These are phyloP conservation scores for Villa cingulata DNA, from an alignment of 2,888 invertebrate species.

Conservation along the genomic window DNA sequence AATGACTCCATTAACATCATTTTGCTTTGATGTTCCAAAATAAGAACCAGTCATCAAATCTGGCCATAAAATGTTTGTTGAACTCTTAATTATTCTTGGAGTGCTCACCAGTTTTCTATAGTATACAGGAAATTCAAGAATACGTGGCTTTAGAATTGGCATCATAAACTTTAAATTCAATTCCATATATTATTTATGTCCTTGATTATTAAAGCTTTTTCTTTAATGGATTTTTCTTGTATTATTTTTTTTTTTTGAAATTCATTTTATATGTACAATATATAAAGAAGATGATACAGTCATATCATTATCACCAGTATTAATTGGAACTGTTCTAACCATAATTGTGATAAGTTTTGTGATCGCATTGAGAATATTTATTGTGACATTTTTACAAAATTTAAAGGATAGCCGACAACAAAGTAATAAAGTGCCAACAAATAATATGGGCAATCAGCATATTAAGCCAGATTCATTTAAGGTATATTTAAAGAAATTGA, in stretches of 20 bases:
- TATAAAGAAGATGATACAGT: slow-evolving; percentile 30
- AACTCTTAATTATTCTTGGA: no score
- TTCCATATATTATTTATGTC: no score
- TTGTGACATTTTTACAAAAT: slow-evolving; percentile 34
- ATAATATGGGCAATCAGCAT: slow-evolving; percentile 27
- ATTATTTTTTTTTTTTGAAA: background rate
- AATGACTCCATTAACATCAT: no score
- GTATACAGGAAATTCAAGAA: no score
- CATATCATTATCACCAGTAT: slow-evolving; percentile 33
- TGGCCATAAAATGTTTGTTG: no score
- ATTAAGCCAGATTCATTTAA: slow-evolving; percentile 29
- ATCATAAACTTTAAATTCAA: background rate
- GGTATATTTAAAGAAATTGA: slow-evolving; percentile 18
- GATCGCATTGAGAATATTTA: slow-evolving; percentile 34
- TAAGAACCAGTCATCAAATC: no score
- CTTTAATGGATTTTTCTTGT: background rate
- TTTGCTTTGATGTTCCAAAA: no score
- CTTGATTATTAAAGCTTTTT: no score
- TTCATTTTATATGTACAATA: no score
- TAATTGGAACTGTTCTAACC: slow-evolving; percentile 35
- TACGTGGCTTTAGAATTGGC: background rate
- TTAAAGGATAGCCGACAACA: slow-evolving; percentile 34
- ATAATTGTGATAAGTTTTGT: slow-evolving; percentile 35
- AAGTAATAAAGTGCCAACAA: slow-evolving; percentile 29
- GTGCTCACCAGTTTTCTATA: no score